phyloP scores from a whole-genome alignment of 2,113 vertebrate species.

The Casuarius casuarius region DNA sequence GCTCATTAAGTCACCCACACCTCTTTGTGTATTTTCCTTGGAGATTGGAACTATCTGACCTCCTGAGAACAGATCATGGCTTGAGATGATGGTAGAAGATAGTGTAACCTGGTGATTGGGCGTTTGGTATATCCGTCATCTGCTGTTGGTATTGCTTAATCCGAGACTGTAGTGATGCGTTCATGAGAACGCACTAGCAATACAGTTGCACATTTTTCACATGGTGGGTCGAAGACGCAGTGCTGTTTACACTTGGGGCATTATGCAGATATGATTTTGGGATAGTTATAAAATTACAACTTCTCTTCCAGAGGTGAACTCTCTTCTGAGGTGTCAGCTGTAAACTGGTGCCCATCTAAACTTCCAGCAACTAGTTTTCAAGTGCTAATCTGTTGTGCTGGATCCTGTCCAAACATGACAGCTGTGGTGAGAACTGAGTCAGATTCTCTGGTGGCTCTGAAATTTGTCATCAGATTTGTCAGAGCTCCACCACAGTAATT shows the following conservation, averaged over 20 bases:
- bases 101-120: neutral
- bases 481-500: neutral
- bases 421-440: slow-evolving; percentile 58
- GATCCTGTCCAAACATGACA: neutral
- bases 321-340: neutral
- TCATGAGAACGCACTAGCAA: neutral
- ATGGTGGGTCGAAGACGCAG: rapidly evolving
- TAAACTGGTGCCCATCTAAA: slow-evolving; percentile 1
- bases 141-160: neutral
- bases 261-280: neutral
- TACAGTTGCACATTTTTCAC: neutral
- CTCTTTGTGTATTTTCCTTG: slow-evolving; percentile 15
- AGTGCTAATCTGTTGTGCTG: slow-evolving; percentile 16
- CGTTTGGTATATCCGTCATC: neutral
- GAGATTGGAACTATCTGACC: neutral
- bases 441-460: slow-evolving; percentile 28
- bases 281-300: neutral
- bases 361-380: neutral
- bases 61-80: neutral
- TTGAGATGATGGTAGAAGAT: neutral
- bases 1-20: neutral
- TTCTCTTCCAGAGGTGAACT: neutral
- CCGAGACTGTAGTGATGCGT: neutral
- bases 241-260: neutral
- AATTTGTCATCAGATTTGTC: slow-evolving; percentile 49